Evolutionary conservation across 1,140 invertebrate species (phyloP).

Genomic region (Drosophila sturtevanti): DNA sequence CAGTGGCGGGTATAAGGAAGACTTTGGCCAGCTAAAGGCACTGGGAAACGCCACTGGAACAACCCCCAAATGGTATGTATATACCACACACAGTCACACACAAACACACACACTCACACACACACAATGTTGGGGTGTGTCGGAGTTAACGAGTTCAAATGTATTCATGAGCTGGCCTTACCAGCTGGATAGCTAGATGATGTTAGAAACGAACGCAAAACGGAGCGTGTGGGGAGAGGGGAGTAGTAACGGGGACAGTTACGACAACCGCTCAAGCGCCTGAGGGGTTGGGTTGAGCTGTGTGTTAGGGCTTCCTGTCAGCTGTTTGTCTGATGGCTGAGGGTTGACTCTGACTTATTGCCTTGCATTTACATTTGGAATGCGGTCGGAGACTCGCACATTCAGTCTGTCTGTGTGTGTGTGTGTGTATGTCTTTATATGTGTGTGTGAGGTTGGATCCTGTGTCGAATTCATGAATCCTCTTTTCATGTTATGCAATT

Average conservation of each 20-base stretch:
- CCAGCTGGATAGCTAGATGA: conserved; percentile 43
- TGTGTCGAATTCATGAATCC: conserved; percentile 57
- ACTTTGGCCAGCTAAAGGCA: neutral
- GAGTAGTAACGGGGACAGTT: too few relatives aligned
- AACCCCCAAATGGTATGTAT: conserved; percentile 38
- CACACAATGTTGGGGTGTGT: conserved; percentile 59
- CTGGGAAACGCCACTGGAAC: conserved; percentile 38
- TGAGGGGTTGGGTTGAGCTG: conserved; percentile 28
- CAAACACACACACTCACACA: conserved; percentile 13
- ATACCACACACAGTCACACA: neutral
- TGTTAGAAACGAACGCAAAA: too few relatives aligned
- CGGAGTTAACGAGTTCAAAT: conserved; percentile 80
- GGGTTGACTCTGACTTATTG: conserved; percentile 60
- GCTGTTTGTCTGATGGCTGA: conserved; percentile 43
- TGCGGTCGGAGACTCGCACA: conserved; percentile 23
- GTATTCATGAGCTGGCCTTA: conserved; percentile 79
- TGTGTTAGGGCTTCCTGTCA: conserved; percentile 62
- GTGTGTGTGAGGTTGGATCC: conserved; percentile 2
- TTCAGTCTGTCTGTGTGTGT: too few relatives aligned
- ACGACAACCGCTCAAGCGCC: neutral
- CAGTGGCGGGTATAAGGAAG: neutral
- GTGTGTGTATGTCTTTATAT: too few relatives aligned
- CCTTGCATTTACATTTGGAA: conserved; percentile 52
- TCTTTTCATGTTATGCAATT: conserved; percentile 70
- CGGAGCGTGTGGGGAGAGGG: conserved; percentile 39